Percentiles rank a stretch among this genome's conserved stretches.
Evolutionary conservation across 1,140 invertebrate genomes (phyloP).

Genomic region (Aradophagus sp.): DNA sequence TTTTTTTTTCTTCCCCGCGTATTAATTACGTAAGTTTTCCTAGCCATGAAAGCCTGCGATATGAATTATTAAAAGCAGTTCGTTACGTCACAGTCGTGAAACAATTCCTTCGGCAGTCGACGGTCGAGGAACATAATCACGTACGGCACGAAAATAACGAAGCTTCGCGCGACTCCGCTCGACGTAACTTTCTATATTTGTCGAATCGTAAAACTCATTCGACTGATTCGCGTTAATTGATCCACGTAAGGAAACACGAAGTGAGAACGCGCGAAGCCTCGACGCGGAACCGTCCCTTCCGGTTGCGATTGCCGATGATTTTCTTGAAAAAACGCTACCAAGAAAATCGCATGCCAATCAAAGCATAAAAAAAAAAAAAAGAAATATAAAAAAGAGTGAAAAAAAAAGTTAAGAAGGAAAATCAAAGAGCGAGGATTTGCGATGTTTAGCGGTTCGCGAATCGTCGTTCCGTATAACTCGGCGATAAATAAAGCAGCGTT

Average conservation of each 20-base stretch:
- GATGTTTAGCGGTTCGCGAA: too few relatives aligned
- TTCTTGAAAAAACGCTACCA: slow-evolving; percentile 46
- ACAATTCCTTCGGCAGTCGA: slow-evolving; percentile 44
- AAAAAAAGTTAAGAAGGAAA: too few relatives aligned
- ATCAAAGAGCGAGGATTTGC: too few relatives aligned
- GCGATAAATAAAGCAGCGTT: slow-evolving; percentile 24
- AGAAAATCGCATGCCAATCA: slow-evolving; percentile 27
- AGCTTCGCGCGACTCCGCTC: slow-evolving; percentile 22
- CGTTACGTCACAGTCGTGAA: slow-evolving; percentile 43
- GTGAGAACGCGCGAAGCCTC: slow-evolving; percentile 50
- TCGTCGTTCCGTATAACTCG: slow-evolving; percentile 7
- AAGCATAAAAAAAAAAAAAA: too few relatives aligned
- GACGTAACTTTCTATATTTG: slow-evolving; percentile 55
- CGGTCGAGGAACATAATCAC: slow-evolving; percentile 40
- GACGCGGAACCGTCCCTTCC: slow-evolving; percentile 55
- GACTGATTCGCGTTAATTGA: slow-evolving; percentile 58
- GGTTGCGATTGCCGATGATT: slow-evolving; percentile 42
- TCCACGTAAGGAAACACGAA: slow-evolving; percentile 58
- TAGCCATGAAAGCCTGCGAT: slow-evolving; percentile 51
- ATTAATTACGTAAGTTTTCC: slow-evolving; percentile 49
- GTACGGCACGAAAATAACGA: slow-evolving; percentile 39
- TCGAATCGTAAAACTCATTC: slow-evolving; percentile 59
- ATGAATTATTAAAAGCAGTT: slow-evolving; percentile 40
- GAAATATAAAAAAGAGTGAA: too few relatives aligned
- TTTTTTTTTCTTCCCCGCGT: slow-evolving; percentile 19